Base-by-base conservation (phyloP, 2,888 invertebrate species). In the Beris morrisii region DNA sequence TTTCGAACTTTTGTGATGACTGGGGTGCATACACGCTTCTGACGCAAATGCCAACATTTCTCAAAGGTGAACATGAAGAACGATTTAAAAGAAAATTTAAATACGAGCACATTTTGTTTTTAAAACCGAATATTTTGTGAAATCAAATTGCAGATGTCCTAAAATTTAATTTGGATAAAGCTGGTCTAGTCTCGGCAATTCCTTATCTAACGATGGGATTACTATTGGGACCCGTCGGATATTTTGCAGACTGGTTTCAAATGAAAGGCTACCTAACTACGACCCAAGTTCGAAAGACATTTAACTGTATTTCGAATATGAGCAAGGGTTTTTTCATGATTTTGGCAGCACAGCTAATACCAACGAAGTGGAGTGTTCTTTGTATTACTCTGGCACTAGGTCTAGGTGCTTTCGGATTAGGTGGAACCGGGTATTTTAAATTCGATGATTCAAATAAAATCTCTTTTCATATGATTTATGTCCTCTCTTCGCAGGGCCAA, bases 341-440 rank as follows among this genome's bases (percentile, higher is more conserved):
- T 57, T 83, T 85, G 0, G 89, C 92, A 0, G 90, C 91, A 2
- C 90, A 88, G 73, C 81, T 88, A 4, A 76, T 84, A 7, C 82
- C 86, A 0, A 84, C 88, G 5, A 81, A 82, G 0, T 84, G 85
- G 0, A 87, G 89, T 46, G 82, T 92, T 12, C 82, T 86, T 44
- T 92, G 86, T 76, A 84, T 94, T 31, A 90, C 91, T 0, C 82
- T 92, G 43, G 92, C 92, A 0, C 91, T 93, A 0, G 93, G 93
- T 0, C 82, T 93, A 0, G 93, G 93, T 1, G 91, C 93, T 0
- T 91, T 93, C 77, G 91, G 92, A 0, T 93, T 92, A 92, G 87
- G 91, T 2, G 93, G 92, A 44, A 92, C 91, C 75, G 87, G 88
- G 89, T 89, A 79, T 76, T 67, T 57, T 53, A 7, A 22, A 22